A percentile compares a stretch with the other conserved stretches of the same genome.
These are phyloP conservation scores for Paratrypauchen microcephalus DNA, from an alignment of 2,797 vertebrate species.

Conservation along the genomic window DNA sequence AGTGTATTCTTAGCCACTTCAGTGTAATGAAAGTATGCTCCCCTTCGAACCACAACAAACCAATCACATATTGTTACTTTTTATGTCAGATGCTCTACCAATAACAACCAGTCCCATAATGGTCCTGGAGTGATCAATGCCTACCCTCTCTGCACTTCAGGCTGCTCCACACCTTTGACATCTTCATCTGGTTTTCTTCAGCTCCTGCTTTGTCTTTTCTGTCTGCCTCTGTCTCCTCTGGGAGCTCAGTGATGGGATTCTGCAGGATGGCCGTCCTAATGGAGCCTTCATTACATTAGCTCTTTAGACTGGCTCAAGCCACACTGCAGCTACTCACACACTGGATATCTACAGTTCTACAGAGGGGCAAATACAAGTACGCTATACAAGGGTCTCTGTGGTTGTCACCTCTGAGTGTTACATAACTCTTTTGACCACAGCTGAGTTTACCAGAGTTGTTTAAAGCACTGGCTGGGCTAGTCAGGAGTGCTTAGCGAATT, in stretches of 20 bases:
- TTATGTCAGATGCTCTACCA: no score
- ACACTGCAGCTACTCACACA: slow-evolving; percentile 6
- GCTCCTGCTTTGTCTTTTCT: slow-evolving; percentile 33
- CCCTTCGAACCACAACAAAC: no score
- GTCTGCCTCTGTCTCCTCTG: slow-evolving; percentile 39
- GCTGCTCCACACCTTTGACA: slow-evolving; percentile 65
- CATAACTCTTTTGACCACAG: slow-evolving; percentile 29
- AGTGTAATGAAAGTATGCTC: no score
- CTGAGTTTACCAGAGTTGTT: slow-evolving; percentile 40
- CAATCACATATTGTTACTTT: no score
- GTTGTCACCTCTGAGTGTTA: slow-evolving; percentile 11
- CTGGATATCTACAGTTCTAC: slow-evolving; percentile 6
- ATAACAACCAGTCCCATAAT: no score
- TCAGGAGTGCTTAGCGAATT: slow-evolving; percentile 21
- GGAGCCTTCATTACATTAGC: slow-evolving; percentile 76
- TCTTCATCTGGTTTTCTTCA: slow-evolving; percentile 39
- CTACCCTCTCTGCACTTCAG: slow-evolving; percentile 24
- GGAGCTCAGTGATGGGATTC: slow-evolving; percentile 64
- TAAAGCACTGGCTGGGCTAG: slow-evolving; percentile 22
- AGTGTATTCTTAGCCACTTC: no score
- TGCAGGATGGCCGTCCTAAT: slow-evolving; percentile 74
- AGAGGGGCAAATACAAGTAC: slow-evolving; percentile 20
- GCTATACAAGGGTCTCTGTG: slow-evolving; percentile 21
- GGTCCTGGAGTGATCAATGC: no score
- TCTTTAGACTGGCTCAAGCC: slow-evolving; percentile 35